Base-by-base conservation (phyloP, 2,113 vertebrate genomes). In the Proterorhinus semilunaris region DNA sequence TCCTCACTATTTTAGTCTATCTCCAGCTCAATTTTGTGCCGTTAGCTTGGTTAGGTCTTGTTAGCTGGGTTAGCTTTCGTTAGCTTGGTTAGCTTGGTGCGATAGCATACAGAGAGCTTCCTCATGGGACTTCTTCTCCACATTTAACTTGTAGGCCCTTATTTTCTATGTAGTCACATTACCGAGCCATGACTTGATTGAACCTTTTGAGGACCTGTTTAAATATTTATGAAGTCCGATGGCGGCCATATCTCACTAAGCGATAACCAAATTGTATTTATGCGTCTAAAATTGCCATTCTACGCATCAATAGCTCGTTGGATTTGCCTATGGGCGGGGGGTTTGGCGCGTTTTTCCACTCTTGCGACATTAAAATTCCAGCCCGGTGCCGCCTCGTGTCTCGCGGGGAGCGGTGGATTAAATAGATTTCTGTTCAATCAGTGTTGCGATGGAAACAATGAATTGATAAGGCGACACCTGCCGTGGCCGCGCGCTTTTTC, bases 381-480 rank as follows among this genome's bases (percentile, higher is more conserved):
- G 2, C 15, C 57, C 66, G 55, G 81, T 62, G 27, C 54, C 62
- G 70, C 36, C 62, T 82, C 66, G 84, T 83, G 82, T 88, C 81
- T 86, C 72, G 1, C 15, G 85, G 77, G 85, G 48, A 59, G 83
- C 65, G 75, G 71, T 78, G 73, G 78, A 72, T 82, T 77, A 80
- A 82, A 69, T 81, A 68, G 72, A 51, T 79, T 79, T 80, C 52
- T 48, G 81, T 84, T 85, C 78, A 80, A 78, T 88, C 86, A 79
- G 71, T 12, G 54, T 76, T 52, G 75, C 84, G 75, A 81, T 65
- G 44, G 83, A 76, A 84, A 89, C 81, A 87, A 84, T 83, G 77
- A 68, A 66, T 53, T 69, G 76, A 79, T 77, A 70, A 79, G 69
- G 66, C 27, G 65, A 46, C 68, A 80, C 66, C 79, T 76, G 50